Evolutionary conservation across 2,888 invertebrate genomes (phyloP).

Genomic region (Aquatica leii): DNA sequence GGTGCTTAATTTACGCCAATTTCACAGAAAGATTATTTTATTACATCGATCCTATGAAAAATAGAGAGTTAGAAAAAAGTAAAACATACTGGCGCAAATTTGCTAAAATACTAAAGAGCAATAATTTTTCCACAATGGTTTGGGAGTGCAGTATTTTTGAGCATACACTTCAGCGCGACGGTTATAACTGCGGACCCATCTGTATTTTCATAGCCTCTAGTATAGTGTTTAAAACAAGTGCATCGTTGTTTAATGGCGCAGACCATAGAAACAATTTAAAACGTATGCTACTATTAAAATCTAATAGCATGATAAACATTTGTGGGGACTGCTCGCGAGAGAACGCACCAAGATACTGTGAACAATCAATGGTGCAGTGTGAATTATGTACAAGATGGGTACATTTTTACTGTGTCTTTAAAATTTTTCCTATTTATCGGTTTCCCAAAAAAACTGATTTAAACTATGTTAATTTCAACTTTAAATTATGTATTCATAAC

Average conservation of each 20-base stretch:
- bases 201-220: too few relatives aligned
- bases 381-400: too few relatives aligned
- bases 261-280: too few relatives aligned
- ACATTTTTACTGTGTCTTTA: not conserved
- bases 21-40: not conserved
- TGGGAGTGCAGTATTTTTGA: not conserved
- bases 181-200: slow-evolving; percentile 11
- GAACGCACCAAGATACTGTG: not conserved
- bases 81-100: too few relatives aligned
- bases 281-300: too few relatives aligned
- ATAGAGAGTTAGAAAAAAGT: slow-evolving; percentile 2
- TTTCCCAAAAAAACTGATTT: too few relatives aligned
- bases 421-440: not conserved
- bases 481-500: too few relatives aligned
- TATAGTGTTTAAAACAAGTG: too few relatives aligned
- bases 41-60: slow-evolving; percentile 6
- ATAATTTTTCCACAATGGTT: not conserved
- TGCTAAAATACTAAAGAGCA: not conserved
- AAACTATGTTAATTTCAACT: too few relatives aligned
- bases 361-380: slow-evolving; percentile 10
- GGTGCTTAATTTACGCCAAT: slow-evolving; percentile 5
- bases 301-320: too few relatives aligned
- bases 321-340: slow-evolving; percentile 4
- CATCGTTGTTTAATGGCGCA: too few relatives aligned
- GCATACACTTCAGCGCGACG: not conserved